Evolutionary conservation across 2,888 invertebrate genomes (phyloP), one percentile per base, ranked within the genome.

Genomic region (Agrotis ipsilon): DNA sequence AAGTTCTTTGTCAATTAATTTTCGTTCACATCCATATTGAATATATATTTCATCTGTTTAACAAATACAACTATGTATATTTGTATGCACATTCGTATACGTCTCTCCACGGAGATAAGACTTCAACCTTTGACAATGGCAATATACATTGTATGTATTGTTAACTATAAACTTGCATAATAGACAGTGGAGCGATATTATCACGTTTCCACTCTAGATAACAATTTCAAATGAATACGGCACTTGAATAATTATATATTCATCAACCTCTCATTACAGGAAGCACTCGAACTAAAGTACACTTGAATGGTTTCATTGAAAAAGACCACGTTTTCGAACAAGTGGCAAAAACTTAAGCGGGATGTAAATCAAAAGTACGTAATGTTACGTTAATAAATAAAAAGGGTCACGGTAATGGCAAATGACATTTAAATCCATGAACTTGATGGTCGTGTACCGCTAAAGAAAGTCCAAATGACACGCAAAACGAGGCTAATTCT

Each of bases 371-470:
- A 63, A 69, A 65, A 72, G 69, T 71, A 60, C 49, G 11, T 58
- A 64, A 70, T 68, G 51, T 67, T 74, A 84, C 82, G 66, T 74
- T 80, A 68, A 70, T 54, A 74, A 72, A 76, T 62, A 60, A 65
- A 73, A 82, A 82, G 78, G 84, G 71, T 68, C 68, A 77, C 60
- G 62, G 70, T 51, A 58, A 81, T 77, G 61, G 45, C 74, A 84
- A 83, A 83, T 82, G 83, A 82, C 84, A 83, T 83, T 83, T 80
- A 82, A 82, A 82, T 80, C 78, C 75, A 75, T 80, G 82, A 80
- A 82, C 82, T 78, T 84, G 84, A 84, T 80, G 80, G 54, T 73
- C 68, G 45, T 63, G 72, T 83, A 83, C 83, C 83, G 84, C 84
- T 83, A 84, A 78, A 80, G 71, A 82, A 69, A 82, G 78, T 69